Base-by-base conservation (phyloP, 2,888 invertebrate genomes). In the Ephialtes manifestator region DNA sequence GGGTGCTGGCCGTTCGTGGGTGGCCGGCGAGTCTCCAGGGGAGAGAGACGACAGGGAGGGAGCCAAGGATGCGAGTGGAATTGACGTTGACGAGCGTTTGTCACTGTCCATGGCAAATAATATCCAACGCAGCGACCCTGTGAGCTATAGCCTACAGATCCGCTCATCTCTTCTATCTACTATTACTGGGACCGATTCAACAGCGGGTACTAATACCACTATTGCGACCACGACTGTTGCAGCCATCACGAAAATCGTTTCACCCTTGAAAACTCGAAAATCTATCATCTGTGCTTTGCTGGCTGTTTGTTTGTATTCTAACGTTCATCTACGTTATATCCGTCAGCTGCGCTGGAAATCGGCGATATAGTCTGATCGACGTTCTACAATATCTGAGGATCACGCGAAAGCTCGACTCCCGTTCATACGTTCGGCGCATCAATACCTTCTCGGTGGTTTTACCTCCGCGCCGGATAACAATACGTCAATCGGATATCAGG, bases 81-180 rank as follows among this genome's bases (percentile, higher is more conserved):
- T 87, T 93, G 92, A 93, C 92, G 91, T 93, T 93, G 93, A 93
- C 93, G 92, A 91, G 92, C 91, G 93, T 93, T 93, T 93, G 93
- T 93, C 93, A 94, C 93, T 93, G 93, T 93, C 92, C 92, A 90
- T 91, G 89, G 91, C 92, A 93, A 93, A 93, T 93, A 93, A 93
- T 93, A 93, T 92, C 92, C 92, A 92, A 89, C 90, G 86, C 87
- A 86, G 86, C 85, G 88, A 89, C 85, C 88, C 90, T 88, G 86
- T 90, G 89, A 88, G 86, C 85, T 75, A 63, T 75, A 85, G 72
- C 58, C 79, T 60, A 67, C 78, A 79, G 84, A 39, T 63, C 28
- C 81, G 83, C 60, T 70, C 71, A 72, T 77, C 77, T 75, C 70
- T 71, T 74, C 87, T 86, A 87, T 86, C 86, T 83, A 81, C 85